Conservation (phyloP, 2,113 vertebrate species). For the Arenaria interpres region DNA sequence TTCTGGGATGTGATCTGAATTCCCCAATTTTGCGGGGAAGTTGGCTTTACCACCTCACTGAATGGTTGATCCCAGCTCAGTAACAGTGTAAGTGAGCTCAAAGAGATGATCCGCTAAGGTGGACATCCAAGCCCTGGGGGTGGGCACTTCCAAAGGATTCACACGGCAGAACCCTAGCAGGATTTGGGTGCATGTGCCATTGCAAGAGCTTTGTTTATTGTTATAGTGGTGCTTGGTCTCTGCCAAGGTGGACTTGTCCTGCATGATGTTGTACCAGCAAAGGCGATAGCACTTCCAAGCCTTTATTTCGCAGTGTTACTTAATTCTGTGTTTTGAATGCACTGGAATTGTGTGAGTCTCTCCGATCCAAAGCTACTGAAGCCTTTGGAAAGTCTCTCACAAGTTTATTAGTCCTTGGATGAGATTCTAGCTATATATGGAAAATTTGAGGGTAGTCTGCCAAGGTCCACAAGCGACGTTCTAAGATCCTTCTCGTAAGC, state of each 20-base stretch:
- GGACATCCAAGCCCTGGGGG: not conserved
- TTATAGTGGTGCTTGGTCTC: not conserved
- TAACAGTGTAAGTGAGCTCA: not conserved
- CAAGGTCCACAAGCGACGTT: not conserved
- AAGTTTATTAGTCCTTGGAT: not conserved
- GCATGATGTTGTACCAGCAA: not conserved
- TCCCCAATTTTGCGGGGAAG: too few relatives aligned
- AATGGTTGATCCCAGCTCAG: not conserved
- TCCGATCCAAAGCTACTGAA: not conserved
- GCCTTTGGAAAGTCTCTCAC: not conserved
- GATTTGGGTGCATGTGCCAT: accelerated
- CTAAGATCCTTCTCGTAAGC: accelerated
- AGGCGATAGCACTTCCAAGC: not conserved
- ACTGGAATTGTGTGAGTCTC: not conserved
- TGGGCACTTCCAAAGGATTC: accelerated
- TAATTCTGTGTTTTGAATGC: not conserved
- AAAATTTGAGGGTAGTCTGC: not conserved
- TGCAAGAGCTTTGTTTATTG: not conserved
- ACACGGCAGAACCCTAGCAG: not conserved
- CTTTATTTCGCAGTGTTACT: not conserved
- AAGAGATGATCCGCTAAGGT: too few relatives aligned
- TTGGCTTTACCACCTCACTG: not conserved
- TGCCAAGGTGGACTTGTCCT: not conserved
- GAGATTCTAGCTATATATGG: not conserved
- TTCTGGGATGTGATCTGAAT: too few relatives aligned